Base-by-base conservation (phyloP, 1,140 invertebrate genomes). In the Leptinotarsa undecemlineata region DNA sequence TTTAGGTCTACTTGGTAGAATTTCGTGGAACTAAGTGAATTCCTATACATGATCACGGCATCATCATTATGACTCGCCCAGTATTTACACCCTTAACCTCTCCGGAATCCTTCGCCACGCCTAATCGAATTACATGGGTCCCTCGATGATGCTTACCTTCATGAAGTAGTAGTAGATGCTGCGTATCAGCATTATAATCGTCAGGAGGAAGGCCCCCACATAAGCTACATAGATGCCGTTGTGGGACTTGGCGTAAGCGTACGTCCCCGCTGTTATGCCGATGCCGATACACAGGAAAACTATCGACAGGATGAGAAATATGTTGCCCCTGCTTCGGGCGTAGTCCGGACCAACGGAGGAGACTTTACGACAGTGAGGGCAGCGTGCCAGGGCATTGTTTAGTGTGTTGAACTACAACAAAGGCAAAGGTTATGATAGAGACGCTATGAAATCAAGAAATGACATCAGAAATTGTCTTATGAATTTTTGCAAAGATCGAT, bases 341-440 rank as follows among this genome's bases (percentile, higher is more conserved):
- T 95, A 97, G 78, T 94, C 90, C 11, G 91, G 90, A 1, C 95
- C 96, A 73, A 97, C 95, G 48, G 95, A 96, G 48, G 96, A 97
- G 81, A 98, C 94, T 88, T 96, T 96, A 74, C 95, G 90, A 87
- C 96, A 98, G 86, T 97, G 95, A 48, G 97, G 96, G 89, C 97
- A 98, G 83, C 96, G 90, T n/a, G 96, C 96, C 74, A 98, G 88
- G 75, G 96, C 92, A 87, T 98, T 98, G 83, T 94, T 95, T 83
- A 97, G 87, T 76, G 94, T 94, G 85, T 98, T 97, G 85, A 98
- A 98, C 94, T 97, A 88, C 51, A 91, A 90, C 79, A 76, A 74
- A 85, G 19, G 14, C 8, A 33, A 33, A 33, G 6, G 6, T 33
- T 33, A 33, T 33, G 26, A 33, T 33, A 6, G n/a, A 68, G 33